Base-by-base conservation (phyloP, 2,113 vertebrate genomes). In the Carollia perspicillata region DNA sequence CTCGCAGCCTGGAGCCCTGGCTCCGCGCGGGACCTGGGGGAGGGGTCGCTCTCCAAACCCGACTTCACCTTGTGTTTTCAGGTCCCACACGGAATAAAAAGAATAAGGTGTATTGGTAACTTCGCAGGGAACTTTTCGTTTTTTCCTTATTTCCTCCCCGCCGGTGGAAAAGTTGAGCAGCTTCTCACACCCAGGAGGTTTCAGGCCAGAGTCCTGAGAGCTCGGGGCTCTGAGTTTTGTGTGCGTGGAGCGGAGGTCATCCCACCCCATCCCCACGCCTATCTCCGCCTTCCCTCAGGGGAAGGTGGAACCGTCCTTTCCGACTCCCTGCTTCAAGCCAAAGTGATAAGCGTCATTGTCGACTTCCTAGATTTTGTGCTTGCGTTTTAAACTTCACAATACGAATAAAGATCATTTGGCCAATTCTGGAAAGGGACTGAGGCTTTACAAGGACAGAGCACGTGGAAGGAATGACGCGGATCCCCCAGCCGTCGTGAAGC, bases 61-160 rank as follows among this genome's bases (percentile, higher is more conserved):
- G 51, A 85, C 84, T 80, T 86, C 85, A 20, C 9, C 26, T 1
- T 4, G 87, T 33, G n/a, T 20, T 22, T 58, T 79, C 18, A 14
- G 42, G 53, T 44, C 47, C 63, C 80, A 22, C 92, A 12, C 84
- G 47, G 51, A 89, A 68, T 23, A 1, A 1, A 10, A 51, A 86
- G 63, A 81, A 28, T 16, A 9, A 81, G 14, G n/a, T 14, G 53
- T 53, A 66, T 35, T 8, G 87, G 92, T 85, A 94, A 74, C 72
- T 92, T 87, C 8, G 35, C 94, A 18, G 87, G 90, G 53, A 93
- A 98, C 92, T 97, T 97, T 97, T 97, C 96, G 97, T 97, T 97
- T 96, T 96, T 53, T 85, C 77, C 81, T 69, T 40, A 78, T 95
- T 95, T 90, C 87, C 93, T 85, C 78, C 81, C 89, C 28, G 40